Percentiles rank a stretch among this genome's conserved stretches.
Conservation (phyloP, 2,797 vertebrate species). For the Petrocephalus schoutedeni region DNA sequence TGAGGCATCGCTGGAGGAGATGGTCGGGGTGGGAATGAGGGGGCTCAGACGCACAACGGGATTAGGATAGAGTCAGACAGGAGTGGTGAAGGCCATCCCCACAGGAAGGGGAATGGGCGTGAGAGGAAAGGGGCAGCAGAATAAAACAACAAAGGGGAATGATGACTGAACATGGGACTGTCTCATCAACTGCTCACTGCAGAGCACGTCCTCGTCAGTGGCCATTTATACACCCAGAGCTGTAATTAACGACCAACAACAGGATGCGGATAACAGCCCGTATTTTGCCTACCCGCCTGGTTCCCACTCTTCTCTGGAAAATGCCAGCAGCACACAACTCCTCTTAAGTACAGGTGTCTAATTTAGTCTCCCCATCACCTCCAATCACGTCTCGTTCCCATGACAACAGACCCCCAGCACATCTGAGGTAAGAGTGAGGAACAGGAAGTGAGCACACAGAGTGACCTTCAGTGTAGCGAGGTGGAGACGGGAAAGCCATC, state of each 20-base stretch:
- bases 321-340: slow-evolving; percentile 16
- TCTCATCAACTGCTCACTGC: neutral
- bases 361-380: neutral
- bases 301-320: slow-evolving; percentile 27
- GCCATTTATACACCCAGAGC: neutral
- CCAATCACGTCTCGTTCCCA: slow-evolving; percentile 16
- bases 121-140: neutral
- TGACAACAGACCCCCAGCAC: slow-evolving; percentile 18
- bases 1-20: neutral
- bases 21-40: neutral
- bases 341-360: neutral
- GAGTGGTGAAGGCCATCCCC: neutral
- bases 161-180: neutral
- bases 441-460: neutral
- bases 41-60: neutral
- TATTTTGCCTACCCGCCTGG: slow-evolving; percentile 8
- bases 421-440: slow-evolving; percentile 6
- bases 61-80: neutral
- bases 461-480: slow-evolving; percentile 4
- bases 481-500: neutral
- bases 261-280: neutral
- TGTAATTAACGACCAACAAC: neutral
- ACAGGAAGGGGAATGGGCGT: neutral
- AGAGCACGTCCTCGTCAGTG: neutral
- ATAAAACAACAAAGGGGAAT: neutral